phyloP scores from a whole-genome alignment of 2,888 invertebrate genomes.

The Steinernema hermaphroditum region DNA sequence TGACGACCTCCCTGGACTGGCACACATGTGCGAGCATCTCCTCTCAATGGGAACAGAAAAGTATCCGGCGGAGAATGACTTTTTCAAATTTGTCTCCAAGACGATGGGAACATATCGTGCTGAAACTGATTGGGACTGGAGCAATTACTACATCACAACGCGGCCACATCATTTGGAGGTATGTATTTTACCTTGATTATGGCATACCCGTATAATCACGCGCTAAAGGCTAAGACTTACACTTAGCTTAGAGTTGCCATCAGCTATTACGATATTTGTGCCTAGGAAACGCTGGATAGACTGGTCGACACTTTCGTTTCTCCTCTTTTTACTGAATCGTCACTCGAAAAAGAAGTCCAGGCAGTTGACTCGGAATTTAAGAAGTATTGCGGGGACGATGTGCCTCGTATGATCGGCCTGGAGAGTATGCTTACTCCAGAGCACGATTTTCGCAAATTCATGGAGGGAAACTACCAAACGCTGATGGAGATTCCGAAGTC shows the following conservation, averaged over 20 bases:
- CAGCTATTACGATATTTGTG: neutral
- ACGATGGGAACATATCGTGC: conserved; percentile 92
- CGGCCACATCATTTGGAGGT: conserved; percentile 77
- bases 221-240: too few species aligned
- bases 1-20: conserved; percentile 83
- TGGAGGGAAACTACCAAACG: conserved; percentile 83
- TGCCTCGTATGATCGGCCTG: too few species aligned
- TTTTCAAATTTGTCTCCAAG: conserved; percentile 77
- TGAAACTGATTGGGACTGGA: conserved; percentile 84
- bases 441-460: conserved; percentile 90
- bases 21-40: conserved; percentile 99
- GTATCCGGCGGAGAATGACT: conserved; percentile 82
- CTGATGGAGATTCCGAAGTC: conserved; percentile 74
- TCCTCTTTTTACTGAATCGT: conserved; percentile 87
- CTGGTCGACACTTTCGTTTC: conserved; percentile 93
- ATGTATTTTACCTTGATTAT: neutral
- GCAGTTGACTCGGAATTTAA: conserved; percentile 95
- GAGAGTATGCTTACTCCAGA: conserved; percentile 85
- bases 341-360: conserved; percentile 88
- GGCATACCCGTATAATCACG: neutral
- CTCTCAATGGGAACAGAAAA: conserved; percentile 92
- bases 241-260: too few species aligned
- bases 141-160: conserved; percentile 90
- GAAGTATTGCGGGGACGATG: conserved; percentile 85
- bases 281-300: conserved; percentile 69